A percentile compares a stretch with the other conserved stretches of the same genome.
Evolutionary conservation across 2,888 invertebrate genomes (phyloP).

Genomic region (Acronicta psi): DNA sequence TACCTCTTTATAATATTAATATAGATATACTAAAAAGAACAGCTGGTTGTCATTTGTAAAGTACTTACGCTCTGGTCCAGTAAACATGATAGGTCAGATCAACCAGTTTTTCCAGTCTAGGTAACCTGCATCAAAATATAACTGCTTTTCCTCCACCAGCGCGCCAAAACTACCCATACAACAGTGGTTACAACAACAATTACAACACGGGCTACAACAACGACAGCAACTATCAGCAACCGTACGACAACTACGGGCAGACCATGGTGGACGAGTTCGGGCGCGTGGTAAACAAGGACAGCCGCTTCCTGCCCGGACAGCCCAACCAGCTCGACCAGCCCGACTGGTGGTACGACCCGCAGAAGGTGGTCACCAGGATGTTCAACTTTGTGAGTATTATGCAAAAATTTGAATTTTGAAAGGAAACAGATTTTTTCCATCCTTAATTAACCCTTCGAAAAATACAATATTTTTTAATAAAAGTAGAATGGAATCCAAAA

Average conservation of each 20-base stretch:
- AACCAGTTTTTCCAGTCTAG: no score
- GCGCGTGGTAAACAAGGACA: constrained; percentile 48
- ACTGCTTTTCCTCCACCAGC: constrained; percentile 59
- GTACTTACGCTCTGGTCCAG: no score
- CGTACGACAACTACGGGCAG: constrained; percentile 63
- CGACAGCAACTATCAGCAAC: constrained; percentile 63
- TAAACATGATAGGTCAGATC: no score
- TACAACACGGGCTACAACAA: constrained; percentile 59
- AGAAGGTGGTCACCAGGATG: constrained; percentile 91
- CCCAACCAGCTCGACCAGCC: constrained; percentile 87
- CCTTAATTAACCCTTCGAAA: no score
- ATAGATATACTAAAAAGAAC: no score
- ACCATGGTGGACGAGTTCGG: constrained; percentile 65
- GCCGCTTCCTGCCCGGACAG: constrained; percentile 74
- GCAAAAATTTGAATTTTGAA: no score
- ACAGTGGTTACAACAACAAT: constrained; percentile 71
- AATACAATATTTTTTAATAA: no score
- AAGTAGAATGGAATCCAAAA: no score
- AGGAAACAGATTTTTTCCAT: no score
- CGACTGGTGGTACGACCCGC: constrained; percentile 86
- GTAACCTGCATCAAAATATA: no score
- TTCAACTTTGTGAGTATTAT: constrained; percentile 92
- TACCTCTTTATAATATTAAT: no score
- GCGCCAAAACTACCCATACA: constrained; percentile 81
- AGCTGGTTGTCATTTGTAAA: no score